A percentile compares a stretch with the other conserved stretches of the same genome.
Conservation (phyloP, 2,888 invertebrate genomes). For the Thera obeliscata region DNA sequence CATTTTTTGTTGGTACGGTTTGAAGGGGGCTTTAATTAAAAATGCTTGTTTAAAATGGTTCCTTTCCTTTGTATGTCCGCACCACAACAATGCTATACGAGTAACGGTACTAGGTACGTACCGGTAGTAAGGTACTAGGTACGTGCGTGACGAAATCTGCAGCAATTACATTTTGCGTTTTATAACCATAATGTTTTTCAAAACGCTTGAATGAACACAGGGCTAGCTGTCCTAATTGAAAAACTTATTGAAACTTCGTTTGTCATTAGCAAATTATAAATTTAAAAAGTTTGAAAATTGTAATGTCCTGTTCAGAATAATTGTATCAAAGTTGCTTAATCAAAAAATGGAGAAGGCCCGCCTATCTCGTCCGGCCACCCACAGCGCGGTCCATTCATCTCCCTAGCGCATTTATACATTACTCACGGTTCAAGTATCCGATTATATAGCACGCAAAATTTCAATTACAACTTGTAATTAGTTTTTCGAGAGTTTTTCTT, state of each 20-base stretch:
- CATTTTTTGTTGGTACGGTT: constrained; percentile 73
- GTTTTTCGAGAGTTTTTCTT: constrained; percentile 86
- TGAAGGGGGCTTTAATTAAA: constrained; percentile 80
- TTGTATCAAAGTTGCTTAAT: constrained; percentile 71
- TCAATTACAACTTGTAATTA: constrained; percentile 86
- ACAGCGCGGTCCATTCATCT: constrained; percentile 74
- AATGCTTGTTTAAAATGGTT: constrained; percentile 69
- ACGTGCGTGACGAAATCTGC: constrained; percentile 9
- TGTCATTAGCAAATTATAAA: constrained; percentile 46
- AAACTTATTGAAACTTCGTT: constrained; percentile 39
- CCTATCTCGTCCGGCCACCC: constrained; percentile 64
- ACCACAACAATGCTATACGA: constrained; percentile 17
- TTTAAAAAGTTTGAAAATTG: constrained; percentile 52
- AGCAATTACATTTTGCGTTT: constrained; percentile 16
- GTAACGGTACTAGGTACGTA: constrained; percentile 7
- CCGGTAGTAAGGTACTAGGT: background rate
- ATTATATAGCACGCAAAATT: constrained; percentile 86
- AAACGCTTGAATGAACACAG: constrained; percentile 30
- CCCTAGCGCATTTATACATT: constrained; percentile 83
- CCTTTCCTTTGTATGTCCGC: constrained; percentile 51
- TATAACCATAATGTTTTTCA: background rate
- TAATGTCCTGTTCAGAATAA: constrained; percentile 61
- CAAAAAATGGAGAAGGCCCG: constrained; percentile 67
- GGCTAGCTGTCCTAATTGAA: constrained; percentile 39
- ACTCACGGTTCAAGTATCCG: constrained; percentile 85